Conservation (phyloP, 2,797 vertebrate species). For the Myioborus miniatus region DNA sequence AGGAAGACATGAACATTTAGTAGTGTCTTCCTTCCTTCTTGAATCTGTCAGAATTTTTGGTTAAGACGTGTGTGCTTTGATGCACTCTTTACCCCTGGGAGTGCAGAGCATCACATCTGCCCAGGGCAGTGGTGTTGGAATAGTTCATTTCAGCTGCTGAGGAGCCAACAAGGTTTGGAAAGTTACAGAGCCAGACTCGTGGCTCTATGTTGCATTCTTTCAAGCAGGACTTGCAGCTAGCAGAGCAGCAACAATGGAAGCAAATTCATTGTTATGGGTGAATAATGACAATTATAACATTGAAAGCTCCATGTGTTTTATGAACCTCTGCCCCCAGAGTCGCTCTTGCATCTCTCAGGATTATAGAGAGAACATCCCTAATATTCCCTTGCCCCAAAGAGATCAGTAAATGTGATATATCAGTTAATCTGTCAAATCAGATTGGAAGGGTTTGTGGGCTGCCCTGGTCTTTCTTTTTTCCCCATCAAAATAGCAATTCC, state of each 20-base stretch:
- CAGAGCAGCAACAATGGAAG: background rate
- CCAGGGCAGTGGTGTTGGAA: background rate
- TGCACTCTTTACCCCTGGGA: background rate
- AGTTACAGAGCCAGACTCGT: background rate
- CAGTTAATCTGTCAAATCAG: background rate
- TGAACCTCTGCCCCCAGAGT: background rate
- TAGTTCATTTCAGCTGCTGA: background rate
- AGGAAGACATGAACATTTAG: background rate
- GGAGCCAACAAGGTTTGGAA: background rate
- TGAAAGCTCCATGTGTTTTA: background rate
- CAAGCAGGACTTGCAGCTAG: background rate
- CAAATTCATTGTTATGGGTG: background rate
- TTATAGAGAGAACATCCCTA: background rate
- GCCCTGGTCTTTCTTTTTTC: background rate
- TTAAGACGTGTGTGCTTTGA: fast-evolving
- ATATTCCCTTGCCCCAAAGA: background rate
- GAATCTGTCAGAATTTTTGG: background rate
- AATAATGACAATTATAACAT: background rate
- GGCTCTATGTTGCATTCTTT: background rate
- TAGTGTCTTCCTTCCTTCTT: background rate
- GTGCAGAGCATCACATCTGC: background rate
- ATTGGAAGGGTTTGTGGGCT: fast-evolving
- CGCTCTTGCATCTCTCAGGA: background rate
- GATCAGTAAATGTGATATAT: background rate
- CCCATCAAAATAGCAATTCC: background rate